Percentiles rank a stretch among this genome's conserved stretches.
These are phyloP conservation scores for Auanema sp. DNA, from an alignment of 2,888 invertebrate species.

Conservation along the genomic window DNA sequence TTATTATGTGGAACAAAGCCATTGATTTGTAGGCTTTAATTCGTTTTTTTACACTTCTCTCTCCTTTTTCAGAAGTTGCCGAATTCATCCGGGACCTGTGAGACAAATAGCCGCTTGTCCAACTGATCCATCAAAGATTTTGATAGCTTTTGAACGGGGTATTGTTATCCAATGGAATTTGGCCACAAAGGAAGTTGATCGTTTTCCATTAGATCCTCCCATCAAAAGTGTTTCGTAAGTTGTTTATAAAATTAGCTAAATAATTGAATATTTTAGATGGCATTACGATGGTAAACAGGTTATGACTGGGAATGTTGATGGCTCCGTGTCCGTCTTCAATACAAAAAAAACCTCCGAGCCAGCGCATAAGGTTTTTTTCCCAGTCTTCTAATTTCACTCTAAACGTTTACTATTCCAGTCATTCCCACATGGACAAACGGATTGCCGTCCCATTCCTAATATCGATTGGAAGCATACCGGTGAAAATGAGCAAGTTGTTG, in stretches of 20 bases:
- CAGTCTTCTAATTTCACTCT: neutral
- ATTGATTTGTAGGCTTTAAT: constrained; percentile 82
- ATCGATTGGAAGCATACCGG: constrained; percentile 55
- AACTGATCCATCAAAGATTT: constrained; percentile 74
- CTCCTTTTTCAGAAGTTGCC: constrained; percentile 65
- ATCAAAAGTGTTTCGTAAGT: constrained; percentile 44
- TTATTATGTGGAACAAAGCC: constrained; percentile 99
- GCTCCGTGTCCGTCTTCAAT: constrained; percentile 91
- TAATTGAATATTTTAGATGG: constrained; percentile 73
- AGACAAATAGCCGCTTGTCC: constrained; percentile 96
- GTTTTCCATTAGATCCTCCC: constrained; percentile 57
- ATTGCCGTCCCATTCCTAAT: constrained; percentile 56
- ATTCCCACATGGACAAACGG: constrained; percentile 48
- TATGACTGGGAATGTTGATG: constrained; percentile 89
- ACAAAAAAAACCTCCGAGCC: constrained; percentile 70
- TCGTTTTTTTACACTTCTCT: constrained; percentile 10
- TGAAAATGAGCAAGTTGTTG: constrained; percentile 56
- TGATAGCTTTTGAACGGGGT: constrained; percentile 94
- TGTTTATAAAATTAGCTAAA: neutral
- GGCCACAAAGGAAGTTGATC: constrained; percentile 80
- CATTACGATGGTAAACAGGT: constrained; percentile 96
- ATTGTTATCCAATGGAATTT: constrained; percentile 95
- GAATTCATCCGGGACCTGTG: constrained; percentile 93
- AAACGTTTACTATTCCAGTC: constrained; percentile 18
- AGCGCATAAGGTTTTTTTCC: constrained; percentile 29